phyloP scores from a whole-genome alignment of 1,140 invertebrate genomes.

The Hetaerina americana region DNA sequence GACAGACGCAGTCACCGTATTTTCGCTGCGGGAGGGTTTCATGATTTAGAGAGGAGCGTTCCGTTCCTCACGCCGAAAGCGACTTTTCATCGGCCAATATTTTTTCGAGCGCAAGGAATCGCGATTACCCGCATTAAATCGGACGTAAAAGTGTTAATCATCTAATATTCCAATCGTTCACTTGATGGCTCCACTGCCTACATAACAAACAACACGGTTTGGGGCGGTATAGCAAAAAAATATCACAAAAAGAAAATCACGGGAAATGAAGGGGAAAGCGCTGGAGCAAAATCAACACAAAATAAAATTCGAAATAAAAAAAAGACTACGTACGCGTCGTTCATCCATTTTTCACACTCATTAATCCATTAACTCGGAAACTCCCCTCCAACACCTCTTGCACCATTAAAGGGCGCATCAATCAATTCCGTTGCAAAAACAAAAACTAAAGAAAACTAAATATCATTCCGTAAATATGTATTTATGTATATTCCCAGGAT shows the following conservation, averaged over 20 bases:
- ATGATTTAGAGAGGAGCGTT: no score
- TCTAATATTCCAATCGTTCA: background rate
- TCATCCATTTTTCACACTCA: background rate
- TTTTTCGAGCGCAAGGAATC: background rate
- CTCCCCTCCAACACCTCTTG: no score
- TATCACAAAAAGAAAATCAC: no score
- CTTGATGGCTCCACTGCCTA: background rate
- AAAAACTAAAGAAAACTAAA: no score
- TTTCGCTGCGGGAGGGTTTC: no score
- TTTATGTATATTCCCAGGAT: background rate
- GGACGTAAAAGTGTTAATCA: background rate
- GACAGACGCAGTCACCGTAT: no score
- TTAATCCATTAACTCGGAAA: background rate
- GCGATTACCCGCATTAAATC: background rate
- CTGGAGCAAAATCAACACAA: background rate
- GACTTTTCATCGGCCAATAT: no score
- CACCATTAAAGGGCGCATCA: background rate
- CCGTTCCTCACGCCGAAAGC: no score
- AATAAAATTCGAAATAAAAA: background rate
- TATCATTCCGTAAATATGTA: background rate
- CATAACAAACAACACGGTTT: no score
- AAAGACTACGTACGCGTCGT: background rate
- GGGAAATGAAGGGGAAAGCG: no score
- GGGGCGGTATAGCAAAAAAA: no score
- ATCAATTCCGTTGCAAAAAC: background rate